These are phyloP conservation scores for Macroteleia sp. DNA, from an alignment of 2,888 invertebrate species.

Conservation along the genomic window DNA sequence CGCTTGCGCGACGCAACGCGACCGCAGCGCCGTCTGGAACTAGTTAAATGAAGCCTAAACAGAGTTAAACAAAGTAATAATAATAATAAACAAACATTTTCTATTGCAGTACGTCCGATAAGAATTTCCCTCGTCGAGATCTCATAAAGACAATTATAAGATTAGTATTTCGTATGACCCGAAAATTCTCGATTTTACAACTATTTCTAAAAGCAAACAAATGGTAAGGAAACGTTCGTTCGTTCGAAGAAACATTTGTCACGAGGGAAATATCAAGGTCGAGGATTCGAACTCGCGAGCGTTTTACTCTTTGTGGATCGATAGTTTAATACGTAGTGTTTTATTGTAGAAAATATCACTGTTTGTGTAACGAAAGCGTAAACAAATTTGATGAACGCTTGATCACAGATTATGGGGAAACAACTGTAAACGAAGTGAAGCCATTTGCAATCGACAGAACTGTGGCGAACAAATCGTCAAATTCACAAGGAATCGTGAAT, in stretches of 20 bases:
- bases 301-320: conserved; percentile 48
- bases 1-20: conserved; percentile 34
- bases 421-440: too few species aligned
- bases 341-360: conserved; percentile 33
- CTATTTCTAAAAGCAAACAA: conserved; percentile 13
- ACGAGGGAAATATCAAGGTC: too few species aligned
- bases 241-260: too few species aligned
- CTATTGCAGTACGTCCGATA: conserved; percentile 66
- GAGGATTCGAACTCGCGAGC: conserved; percentile 31
- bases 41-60: conserved; percentile 64
- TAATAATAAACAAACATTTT: conserved; percentile 62
- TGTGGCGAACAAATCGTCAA: too few species aligned
- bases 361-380: too few species aligned
- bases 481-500: too few species aligned
- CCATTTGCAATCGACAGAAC: too few species aligned
- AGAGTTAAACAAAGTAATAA: too few species aligned
- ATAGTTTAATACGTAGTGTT: conserved; percentile 60
- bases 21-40: conserved; percentile 24
- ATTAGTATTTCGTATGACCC: conserved; percentile 60
- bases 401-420: too few species aligned
- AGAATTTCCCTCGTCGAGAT: conserved; percentile 64
- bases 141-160: conserved; percentile 59
- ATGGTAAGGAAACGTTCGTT: conserved; percentile 13
- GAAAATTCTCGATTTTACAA: conserved; percentile 47
- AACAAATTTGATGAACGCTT: too few species aligned